Conservation (phyloP, 2,113 vertebrate genomes). For the Panthera uncia region DNA sequence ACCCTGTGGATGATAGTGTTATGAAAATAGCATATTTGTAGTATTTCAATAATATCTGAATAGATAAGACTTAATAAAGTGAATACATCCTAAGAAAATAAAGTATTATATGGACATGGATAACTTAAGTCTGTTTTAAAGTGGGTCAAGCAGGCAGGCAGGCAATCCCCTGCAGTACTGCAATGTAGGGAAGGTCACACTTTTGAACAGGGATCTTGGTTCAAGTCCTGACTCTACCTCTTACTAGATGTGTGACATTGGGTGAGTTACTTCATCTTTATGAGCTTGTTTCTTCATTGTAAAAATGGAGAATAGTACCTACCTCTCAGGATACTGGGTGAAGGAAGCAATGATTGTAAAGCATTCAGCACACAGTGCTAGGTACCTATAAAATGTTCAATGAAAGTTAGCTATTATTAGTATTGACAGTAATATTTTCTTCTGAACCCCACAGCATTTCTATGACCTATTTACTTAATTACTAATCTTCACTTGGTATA, state of each 20-base stretch:
- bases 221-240: constrained; percentile 4
- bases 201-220: not conserved
- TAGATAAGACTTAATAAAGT: not conserved
- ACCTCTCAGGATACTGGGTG: not conserved
- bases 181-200: not conserved
- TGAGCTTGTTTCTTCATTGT: not conserved
- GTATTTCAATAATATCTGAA: not conserved
- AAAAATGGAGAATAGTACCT: constrained; percentile 6
- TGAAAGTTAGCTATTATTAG: not conserved
- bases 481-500: not conserved
- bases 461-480: not conserved
- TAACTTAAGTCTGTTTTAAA: constrained; percentile 1
- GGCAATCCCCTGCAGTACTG: not conserved
- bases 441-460: not conserved
- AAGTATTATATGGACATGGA: not conserved
- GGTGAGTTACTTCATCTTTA: not conserved
- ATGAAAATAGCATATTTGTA: constrained; percentile 17
- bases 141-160: not conserved
- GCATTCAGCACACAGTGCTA: not conserved
- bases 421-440: not conserved
- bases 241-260: not conserved
- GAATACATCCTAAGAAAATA: not conserved
- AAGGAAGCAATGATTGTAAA: not conserved
- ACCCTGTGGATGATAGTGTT: not conserved
- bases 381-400: not conserved